phyloP scores from a whole-genome alignment of 2,113 vertebrate genomes.

The Connochaetes taurinus region DNA sequence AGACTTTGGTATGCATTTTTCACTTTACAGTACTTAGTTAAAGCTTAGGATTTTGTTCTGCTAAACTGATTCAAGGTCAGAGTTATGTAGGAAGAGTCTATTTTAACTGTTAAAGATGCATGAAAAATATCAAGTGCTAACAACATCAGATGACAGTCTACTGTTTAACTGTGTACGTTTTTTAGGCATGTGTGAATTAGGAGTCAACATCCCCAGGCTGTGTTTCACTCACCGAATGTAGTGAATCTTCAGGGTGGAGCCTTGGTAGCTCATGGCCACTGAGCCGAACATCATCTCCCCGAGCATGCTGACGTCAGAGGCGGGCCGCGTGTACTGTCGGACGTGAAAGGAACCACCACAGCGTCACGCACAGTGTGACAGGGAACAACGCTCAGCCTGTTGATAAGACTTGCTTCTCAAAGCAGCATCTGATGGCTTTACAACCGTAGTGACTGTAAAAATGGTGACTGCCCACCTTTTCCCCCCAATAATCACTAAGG shows the following conservation, averaged over 20 bases:
- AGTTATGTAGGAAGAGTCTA: background rate
- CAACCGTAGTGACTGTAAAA: background rate
- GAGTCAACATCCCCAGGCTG: background rate
- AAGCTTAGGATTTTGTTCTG: conserved; percentile 20
- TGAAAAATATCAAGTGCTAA: conserved; percentile 22
- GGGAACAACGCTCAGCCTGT: background rate
- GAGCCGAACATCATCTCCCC: conserved; percentile 93
- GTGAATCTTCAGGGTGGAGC: conserved; percentile 90
- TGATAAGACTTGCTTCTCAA: background rate
- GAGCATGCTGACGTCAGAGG: conserved; percentile 90
- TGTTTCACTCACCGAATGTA: conserved; percentile 84
- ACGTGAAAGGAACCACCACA: background rate
- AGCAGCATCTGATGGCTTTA: background rate
- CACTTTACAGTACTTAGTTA: background rate
- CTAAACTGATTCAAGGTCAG: background rate
- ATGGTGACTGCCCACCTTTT: background rate
- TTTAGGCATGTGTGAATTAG: background rate
- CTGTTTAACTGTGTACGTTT: background rate
- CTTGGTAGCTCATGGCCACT: conserved; percentile 90
- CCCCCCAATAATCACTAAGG: background rate
- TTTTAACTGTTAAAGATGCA: conserved; percentile 48
- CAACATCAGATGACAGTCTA: conserved; percentile 48
- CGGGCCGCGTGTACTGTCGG: conserved; percentile 85
- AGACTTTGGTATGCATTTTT: background rate
- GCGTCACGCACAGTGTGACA: fast-evolving